Conservation (phyloP, 2,113 vertebrate species). For the Gymnarchus niloticus region DNA sequence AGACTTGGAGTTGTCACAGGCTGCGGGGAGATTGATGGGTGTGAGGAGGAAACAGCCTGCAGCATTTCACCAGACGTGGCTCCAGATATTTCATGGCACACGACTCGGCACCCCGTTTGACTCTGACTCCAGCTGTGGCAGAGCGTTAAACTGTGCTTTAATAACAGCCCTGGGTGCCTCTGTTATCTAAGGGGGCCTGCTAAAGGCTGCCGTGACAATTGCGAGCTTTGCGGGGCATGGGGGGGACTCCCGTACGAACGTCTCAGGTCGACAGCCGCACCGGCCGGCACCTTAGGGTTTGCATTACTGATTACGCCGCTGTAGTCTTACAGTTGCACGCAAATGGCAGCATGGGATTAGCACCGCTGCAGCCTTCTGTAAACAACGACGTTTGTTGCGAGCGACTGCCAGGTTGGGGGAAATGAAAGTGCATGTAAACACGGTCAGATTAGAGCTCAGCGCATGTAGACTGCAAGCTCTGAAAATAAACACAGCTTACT, state of each 20-base stretch:
- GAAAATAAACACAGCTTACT: neutral
- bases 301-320: neutral
- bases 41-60: conserved; percentile 49
- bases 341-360: neutral
- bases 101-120: neutral
- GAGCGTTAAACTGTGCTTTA: conserved; percentile 24
- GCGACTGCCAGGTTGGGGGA: neutral
- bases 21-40: conserved; percentile 51
- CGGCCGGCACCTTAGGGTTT: conserved; percentile 17
- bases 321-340: neutral
- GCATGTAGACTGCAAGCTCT: neutral
- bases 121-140: neutral
- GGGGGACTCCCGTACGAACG: conserved; percentile 21
- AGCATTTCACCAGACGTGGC: conserved; percentile 14
- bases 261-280: conserved; percentile 20
- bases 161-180: conserved; percentile 30
- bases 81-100: neutral
- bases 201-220: conserved; percentile 43
- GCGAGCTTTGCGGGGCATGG: conserved; percentile 42
- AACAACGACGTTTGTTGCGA: neutral
- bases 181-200: conserved; percentile 26
- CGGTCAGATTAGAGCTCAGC: neutral
- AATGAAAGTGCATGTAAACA: neutral
- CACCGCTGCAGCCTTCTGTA: neutral
- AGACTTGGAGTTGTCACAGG: conserved; percentile 54